Base-by-base conservation (phyloP, 2,888 invertebrate genomes). In the Monopis laevigella region DNA sequence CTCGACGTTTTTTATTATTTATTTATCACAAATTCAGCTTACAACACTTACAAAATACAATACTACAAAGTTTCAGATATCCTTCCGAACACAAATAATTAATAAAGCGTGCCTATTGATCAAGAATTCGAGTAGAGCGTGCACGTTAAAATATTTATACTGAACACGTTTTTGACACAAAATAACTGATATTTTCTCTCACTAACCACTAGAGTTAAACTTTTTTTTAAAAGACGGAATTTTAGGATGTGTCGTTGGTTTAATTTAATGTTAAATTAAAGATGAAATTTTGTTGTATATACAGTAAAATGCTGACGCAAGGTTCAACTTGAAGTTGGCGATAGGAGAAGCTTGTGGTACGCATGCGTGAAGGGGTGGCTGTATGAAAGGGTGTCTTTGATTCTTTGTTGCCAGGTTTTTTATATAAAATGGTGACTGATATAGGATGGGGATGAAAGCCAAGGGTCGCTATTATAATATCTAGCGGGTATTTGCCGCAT, bases 261-360 rank as follows among this genome's bases (percentile, higher is more conserved):
- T 60, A 61, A 61, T 66, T 58, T 60, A 59, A 53, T 50, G 59
- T 62, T 62, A 62, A 42, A 66, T 64, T 65, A 59, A 58, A 53
- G 59, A 55, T 59, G 60, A 66, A 61, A 64, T 66, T 73, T 67
- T 75, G 68, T 73, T 75, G 67, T 78, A 75, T 74, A 71, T 74
- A 77, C 71, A 73, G 65, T n/a, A 56, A 60, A 59, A 55, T 53
- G 56, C 62, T 56, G 63, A 39, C 39, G 27, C 65, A 77, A 78
- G 77, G 78, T 80, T 80, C 61, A n/a, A 51, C 53, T 54, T 70
- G 75, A 75, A 74, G 73, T 75, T 68, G 46, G 58, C 44, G 43
- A 54, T 69, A 74, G 74, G 73, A 72, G 73, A 67, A 46, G 58
- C 44, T 42, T 48, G 48, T 41, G 47, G 45, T 41, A 54, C 77